These are phyloP conservation scores for Orcinus orca DNA, from an alignment of 2,113 vertebrate species.

Conservation along the genomic window DNA sequence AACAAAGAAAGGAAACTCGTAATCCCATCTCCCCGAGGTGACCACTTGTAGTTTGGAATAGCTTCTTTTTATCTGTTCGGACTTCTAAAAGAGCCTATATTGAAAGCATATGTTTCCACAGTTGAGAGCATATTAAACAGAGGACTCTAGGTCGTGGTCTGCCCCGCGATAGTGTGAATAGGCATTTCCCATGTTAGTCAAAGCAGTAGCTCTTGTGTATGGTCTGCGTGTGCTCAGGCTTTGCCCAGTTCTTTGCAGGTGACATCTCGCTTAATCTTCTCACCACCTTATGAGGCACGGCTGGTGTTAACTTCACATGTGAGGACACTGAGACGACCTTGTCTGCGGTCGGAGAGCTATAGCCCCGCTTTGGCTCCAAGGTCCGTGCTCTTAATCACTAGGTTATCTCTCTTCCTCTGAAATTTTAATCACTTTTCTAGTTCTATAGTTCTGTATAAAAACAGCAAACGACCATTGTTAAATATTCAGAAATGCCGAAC, in stretches of 20 bases:
- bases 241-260: neutral
- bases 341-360: neutral
- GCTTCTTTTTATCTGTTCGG: neutral
- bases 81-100: neutral
- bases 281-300: neutral
- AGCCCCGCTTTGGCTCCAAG: accelerated
- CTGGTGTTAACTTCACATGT: neutral
- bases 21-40: neutral
- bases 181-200: neutral
- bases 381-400: neutral
- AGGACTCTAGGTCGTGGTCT: neutral
- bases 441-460: neutral
- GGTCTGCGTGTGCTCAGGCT: neutral
- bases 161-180: no score
- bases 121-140: neutral
- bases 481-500: neutral
- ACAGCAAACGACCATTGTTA: neutral
- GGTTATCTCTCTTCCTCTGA: neutral
- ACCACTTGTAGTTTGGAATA: neutral
- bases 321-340: neutral
- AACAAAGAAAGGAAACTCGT: neutral
- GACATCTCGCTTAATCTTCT: accelerated
- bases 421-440: neutral
- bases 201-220: accelerated
- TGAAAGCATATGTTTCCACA: neutral